phyloP scores from a whole-genome alignment of 2,797 vertebrate genomes.

The Macrochelys suwanniensis region DNA sequence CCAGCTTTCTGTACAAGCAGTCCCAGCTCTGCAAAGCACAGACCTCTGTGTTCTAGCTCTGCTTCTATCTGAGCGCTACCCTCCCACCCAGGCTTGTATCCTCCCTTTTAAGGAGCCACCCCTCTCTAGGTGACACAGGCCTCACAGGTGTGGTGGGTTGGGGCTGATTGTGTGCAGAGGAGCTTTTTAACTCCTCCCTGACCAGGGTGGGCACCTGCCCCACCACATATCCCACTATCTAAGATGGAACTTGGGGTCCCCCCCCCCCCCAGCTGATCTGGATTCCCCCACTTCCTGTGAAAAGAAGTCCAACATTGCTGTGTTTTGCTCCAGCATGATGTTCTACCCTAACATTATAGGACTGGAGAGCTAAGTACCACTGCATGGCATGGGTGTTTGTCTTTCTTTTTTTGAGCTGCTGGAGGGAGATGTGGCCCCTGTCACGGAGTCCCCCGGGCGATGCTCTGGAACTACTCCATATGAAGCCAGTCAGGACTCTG shows the following conservation, averaged over 20 bases:
- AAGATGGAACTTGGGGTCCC: neutral
- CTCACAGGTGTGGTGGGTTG: neutral
- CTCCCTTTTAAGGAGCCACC: neutral
- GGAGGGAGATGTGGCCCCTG: neutral
- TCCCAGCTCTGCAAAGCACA: neutral
- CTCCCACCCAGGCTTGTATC: rapidly evolving
- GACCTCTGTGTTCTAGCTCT: neutral
- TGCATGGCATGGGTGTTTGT: neutral
- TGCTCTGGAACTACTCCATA: too few species aligned
- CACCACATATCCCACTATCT: neutral
- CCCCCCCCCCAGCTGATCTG: too few species aligned
- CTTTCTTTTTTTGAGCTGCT: neutral
- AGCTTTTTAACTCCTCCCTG: neutral
- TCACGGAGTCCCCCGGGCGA: too few species aligned
- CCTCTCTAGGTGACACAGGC: neutral
- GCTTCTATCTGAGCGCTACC: neutral
- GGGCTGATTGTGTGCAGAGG: neutral
- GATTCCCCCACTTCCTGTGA: neutral
- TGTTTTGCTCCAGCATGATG: neutral
- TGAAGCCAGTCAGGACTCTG: too few species aligned
- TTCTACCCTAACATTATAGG: neutral
- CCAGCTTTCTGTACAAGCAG: neutral
- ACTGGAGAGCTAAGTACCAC: neutral
- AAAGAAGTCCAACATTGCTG: neutral
- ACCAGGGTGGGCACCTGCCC: neutral